These are phyloP conservation scores for Sycobia sp. DNA, from an alignment of 1,140 invertebrate species.

Conservation along the genomic window DNA sequence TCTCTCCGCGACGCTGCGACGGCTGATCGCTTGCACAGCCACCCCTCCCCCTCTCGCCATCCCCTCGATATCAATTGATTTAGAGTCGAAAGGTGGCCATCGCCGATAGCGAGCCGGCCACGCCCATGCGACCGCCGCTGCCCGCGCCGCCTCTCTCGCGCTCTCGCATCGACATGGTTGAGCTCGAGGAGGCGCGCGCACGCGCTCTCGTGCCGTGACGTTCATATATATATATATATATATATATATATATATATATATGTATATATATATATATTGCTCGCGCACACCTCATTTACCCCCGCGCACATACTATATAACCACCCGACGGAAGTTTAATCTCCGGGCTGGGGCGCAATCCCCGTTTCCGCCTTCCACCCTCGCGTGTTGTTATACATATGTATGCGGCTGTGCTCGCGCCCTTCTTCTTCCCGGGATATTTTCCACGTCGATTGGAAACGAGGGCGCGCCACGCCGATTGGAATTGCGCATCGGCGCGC, in stretches of 20 bases:
- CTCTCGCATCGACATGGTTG: no score
- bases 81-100: constrained; percentile 61
- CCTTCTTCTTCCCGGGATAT: background rate
- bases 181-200: no score
- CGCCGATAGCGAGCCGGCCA: constrained; percentile 58
- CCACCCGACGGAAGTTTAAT: constrained; percentile 42
- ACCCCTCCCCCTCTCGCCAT: constrained; percentile 44
- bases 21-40: constrained; percentile 50
- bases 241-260: no score
- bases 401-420: background rate
- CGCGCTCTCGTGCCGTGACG: no score
- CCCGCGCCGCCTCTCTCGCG: constrained; percentile 35
- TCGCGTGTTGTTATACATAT: no score
- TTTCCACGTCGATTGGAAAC: constrained; percentile 4
- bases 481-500: background rate
- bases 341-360: constrained; percentile 11
- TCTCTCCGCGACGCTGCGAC: no score
- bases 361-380: background rate
- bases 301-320: constrained; percentile 37
- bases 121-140: constrained; percentile 55
- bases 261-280: no score
- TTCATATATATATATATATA: no score
- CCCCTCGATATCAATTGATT: constrained; percentile 61
- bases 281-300: constrained; percentile 44
- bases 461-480: background rate